Evolutionary conservation across 30 jellyfish, hydroid and myxozoan genomes (phyloP).

Genomic region (Mastigias papua): DNA sequence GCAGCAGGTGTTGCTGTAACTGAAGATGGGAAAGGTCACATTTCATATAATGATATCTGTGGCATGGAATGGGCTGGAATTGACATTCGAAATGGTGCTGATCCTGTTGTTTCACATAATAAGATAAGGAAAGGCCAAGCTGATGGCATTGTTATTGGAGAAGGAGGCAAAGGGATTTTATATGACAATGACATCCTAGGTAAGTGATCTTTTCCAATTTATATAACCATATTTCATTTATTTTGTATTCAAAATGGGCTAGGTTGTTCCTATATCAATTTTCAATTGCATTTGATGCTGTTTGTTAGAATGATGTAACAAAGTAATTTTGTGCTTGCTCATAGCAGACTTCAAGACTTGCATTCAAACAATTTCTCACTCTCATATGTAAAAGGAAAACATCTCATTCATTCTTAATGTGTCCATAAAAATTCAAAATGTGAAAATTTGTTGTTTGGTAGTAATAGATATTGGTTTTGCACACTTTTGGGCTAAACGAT

Average conservation of each 20-base stretch:
- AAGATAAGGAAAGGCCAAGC: conserved; percentile 86
- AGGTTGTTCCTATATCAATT: no score
- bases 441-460: no score
- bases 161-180: conserved; percentile 84
- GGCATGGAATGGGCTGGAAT: conserved; percentile 98
- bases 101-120: conserved; percentile 92
- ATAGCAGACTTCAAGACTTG: no score
- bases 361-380: no score
- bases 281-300: no score
- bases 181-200: conserved; percentile 90
- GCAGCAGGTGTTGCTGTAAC: conserved; percentile 95
- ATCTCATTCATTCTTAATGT: no score
- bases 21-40: conserved; percentile 91
- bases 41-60: conserved; percentile 77
- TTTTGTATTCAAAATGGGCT: not conserved
- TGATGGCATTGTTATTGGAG: conserved; percentile 91
- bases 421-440: no score
- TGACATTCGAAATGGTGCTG: conserved; percentile 94
- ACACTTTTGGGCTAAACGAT: no score
- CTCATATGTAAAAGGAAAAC: no score
- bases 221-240: not conserved
- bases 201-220: not conserved
- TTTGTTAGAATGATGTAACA: no score
- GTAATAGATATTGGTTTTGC: no score
- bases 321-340: no score